Percentiles rank a stretch among this genome's conserved stretches.
Conservation (phyloP, 2,113 vertebrate genomes). For the Puma concolor region DNA sequence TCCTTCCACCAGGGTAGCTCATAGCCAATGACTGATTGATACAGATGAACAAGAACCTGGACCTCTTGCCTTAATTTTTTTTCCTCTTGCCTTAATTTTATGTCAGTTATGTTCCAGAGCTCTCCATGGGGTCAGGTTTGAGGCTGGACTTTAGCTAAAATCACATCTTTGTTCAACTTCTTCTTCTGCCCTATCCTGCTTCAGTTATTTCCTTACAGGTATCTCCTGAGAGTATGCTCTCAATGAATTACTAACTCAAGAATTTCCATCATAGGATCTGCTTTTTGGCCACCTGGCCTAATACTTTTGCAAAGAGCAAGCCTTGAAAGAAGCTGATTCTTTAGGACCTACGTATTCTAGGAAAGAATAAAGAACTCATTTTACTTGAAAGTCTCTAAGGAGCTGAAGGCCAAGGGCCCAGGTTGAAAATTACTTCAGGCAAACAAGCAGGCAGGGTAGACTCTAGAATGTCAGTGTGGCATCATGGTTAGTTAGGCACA, state of each 20-base stretch:
- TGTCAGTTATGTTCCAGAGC: background rate
- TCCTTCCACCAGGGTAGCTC: background rate
- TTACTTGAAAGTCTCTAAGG: background rate
- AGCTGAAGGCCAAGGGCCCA: background rate
- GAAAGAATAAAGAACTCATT: background rate
- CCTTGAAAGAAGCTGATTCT: background rate
- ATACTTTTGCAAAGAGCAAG: background rate
- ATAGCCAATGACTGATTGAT: background rate
- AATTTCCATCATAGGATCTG: background rate
- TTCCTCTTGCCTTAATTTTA: background rate
- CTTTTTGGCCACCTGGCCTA: background rate
- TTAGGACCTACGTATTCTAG: background rate
- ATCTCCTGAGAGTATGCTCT: background rate
- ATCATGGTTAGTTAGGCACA: background rate
- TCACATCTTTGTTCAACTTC: background rate
- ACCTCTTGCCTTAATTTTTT: background rate
- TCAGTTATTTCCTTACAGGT: background rate
- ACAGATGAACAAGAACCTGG: background rate
- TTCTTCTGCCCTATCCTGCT: background rate
- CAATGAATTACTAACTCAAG: background rate
- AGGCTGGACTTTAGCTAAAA: background rate
- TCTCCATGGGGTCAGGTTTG: background rate
- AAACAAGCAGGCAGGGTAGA: background rate
- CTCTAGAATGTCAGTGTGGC: background rate
- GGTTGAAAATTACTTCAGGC: background rate